Evolutionary conservation across 2,888 invertebrate genomes (phyloP), one percentile per base, ranked within the genome.

Genomic region (Blera fallax): DNA sequence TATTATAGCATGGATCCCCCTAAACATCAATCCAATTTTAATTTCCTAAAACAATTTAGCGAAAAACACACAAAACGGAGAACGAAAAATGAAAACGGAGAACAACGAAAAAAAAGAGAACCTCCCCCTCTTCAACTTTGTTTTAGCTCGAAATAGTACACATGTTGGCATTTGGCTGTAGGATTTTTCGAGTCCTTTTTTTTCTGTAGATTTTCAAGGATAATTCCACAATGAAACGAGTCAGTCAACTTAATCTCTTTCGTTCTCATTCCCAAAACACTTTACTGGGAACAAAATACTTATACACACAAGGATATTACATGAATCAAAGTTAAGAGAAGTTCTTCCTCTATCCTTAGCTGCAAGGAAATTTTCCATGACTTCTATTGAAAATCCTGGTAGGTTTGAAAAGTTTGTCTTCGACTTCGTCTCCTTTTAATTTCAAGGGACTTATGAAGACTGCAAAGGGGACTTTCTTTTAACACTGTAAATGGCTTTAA

Each of bases 41-140:
- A 77, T 77, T 77, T 77, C 50, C 77, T 69, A 69, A 60, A 67
- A 67, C 67, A 77, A 69, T 77, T 77, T 67, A 48, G 29, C 45
- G 8, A 56, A 56, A 74, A 65, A 34, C 62, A 14, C 60, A 24
- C 29, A 54, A 18, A 45, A 43, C 27, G 52, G 21, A 32, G 21
- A 50, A 34, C 18, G 54, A 34, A 32, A 27, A 37, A 48, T 10
- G 32, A 48, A 56, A 56, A 45, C 18, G 32, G 54, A n/a, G 56
- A 54, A 45, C 8, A 32, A 37, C 4, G n/a, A 3, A n/a, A 29
- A 24, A 32, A 16, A 7, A 8, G 10, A 52, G 27, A 52, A 40
- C 10, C 24, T 24, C 7, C 11, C 21, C 10, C 24, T 8, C 16
- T n/a, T 16, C n/a, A 37, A 27, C 37, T 8, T 64, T 48, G 32